phyloP scores from a whole-genome alignment of 2,113 vertebrate species.

The Centropristis striata region DNA sequence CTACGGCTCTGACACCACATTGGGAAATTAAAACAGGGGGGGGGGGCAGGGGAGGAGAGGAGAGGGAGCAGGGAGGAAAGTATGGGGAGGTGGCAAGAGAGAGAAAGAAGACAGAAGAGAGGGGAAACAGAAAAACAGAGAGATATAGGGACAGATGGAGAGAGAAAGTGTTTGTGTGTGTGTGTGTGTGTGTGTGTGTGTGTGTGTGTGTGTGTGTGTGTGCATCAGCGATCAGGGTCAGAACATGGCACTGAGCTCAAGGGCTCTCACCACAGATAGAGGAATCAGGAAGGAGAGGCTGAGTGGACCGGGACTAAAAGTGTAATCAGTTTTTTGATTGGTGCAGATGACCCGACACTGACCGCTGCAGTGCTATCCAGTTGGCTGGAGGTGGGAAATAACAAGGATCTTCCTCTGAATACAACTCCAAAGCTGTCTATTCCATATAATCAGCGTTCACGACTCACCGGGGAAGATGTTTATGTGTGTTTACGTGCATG shows the following conservation, averaged over 20 bases:
- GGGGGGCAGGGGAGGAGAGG: constrained; percentile 13
- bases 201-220: constrained; percentile 17
- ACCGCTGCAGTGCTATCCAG: constrained; percentile 33
- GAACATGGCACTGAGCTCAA: constrained; percentile 61
- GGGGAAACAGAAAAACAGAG: constrained; percentile 10
- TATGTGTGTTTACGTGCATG: constrained; percentile 7
- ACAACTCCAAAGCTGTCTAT: constrained; percentile 10
- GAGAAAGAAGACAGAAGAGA: constrained; percentile 18
- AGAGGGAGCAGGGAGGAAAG: neutral
- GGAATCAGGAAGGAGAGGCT: constrained; percentile 53
- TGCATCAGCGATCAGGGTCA: constrained; percentile 64
- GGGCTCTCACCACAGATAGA: constrained; percentile 65
- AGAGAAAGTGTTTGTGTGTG: neutral
- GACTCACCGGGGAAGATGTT: neutral
- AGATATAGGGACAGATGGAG: constrained; percentile 36
- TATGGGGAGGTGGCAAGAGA: constrained; percentile 23
- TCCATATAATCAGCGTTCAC: constrained; percentile 22
- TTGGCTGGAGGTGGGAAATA: constrained; percentile 35
- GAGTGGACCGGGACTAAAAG: constrained; percentile 59
- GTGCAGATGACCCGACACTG: constrained; percentile 51
- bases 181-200: constrained; percentile 12
- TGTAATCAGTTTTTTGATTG: constrained; percentile 77
- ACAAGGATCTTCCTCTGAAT: constrained; percentile 28
- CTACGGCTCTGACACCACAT: constrained; percentile 61
- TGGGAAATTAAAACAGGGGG: constrained; percentile 81